Base-by-base conservation (phyloP, 2,888 invertebrate genomes). In the Chrysodeixis includens region DNA sequence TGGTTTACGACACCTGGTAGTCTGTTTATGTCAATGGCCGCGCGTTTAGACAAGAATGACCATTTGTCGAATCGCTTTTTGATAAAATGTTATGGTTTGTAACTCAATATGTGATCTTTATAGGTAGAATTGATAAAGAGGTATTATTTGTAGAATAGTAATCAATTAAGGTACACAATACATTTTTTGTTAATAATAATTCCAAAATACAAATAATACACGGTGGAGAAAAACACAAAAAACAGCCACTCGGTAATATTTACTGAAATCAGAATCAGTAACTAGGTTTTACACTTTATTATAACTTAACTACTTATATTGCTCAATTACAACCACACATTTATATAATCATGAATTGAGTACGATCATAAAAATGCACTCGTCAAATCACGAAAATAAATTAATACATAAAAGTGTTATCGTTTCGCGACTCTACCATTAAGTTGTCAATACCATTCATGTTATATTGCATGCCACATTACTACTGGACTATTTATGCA, bases 21-120 rank as follows among this genome's bases (percentile, higher is more conserved):
- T 60, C 56, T 56, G 51, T 76, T 71, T 75, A 32, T 49, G 56
- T 40, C 35, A n/a, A 40, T n/a, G 46, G 64, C 58, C 46, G 26
- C 63, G 49, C 14, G 46, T 57, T 57, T 30, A 44, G 0, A 51
- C 9, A 30, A 55, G 22, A 53, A 12, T 26, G 20, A 10, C 3
- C 32, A 66, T 62, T 56, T 71, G 12, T 74, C 22, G 66, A 56
- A 20, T 4, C 16, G 18, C 2, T 26, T 46, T 18, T 46, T 46
- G 18, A 46, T 46, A 16, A 35, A 35, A 5, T 35, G 35, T 12
- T 35, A 26, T 26, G 26, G 1, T 12, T 35, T 35, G 35, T 35
- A 35, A 35, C 12, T 35, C 12, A 12, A 35, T 35, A 35, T 4
- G 14, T 35, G 12, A 12, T 14, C 12, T 14, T 12, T 14, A 35